Conservation (phyloP, 1,140 invertebrate species). For the Drosophila mauritiana region DNA sequence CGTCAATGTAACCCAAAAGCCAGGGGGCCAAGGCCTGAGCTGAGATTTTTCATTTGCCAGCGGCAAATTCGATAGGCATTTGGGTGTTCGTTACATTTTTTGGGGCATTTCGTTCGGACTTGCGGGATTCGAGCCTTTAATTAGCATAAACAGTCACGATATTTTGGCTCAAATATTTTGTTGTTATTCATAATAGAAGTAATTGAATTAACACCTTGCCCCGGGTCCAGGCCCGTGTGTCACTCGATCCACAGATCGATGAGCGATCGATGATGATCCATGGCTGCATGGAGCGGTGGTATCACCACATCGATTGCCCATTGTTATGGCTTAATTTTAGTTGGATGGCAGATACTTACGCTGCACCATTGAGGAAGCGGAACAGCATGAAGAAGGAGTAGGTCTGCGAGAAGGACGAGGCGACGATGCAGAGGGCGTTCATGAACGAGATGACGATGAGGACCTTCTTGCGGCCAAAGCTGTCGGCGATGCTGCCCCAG, state of each 20-base stretch:
- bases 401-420: slow-evolving; percentile 93
- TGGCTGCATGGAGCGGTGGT: background rate
- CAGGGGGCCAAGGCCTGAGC: slow-evolving; percentile 21
- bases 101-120: slow-evolving; percentile 4
- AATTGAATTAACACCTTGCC: slow-evolving; percentile 76
- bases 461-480: slow-evolving; percentile 92
- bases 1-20: slow-evolving; percentile 28
- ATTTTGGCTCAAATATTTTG: slow-evolving; percentile 74
- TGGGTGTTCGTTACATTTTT: slow-evolving; percentile 13
- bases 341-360: slow-evolving; percentile 88
- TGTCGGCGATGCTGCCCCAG: slow-evolving; percentile 96
- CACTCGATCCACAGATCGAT: slow-evolving; percentile 45
- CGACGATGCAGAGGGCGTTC: slow-evolving; percentile 94
- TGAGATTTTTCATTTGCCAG: slow-evolving; percentile 33
- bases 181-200: slow-evolving; percentile 79
- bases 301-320: slow-evolving; percentile 17
- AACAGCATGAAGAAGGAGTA: slow-evolving; percentile 95
- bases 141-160: slow-evolving; percentile 81
- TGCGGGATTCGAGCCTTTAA: slow-evolving; percentile 55
- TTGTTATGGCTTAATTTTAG: background rate
- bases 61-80: background rate
- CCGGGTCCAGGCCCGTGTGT: slow-evolving; percentile 51
- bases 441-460: slow-evolving; percentile 95
- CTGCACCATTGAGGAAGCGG: slow-evolving; percentile 95
- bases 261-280: slow-evolving; percentile 1